A percentile compares a stretch with the other conserved stretches of the same genome.
These are phyloP conservation scores for Sebastes fasciatus DNA, from an alignment of 2,113 vertebrate species.

Conservation along the genomic window DNA sequence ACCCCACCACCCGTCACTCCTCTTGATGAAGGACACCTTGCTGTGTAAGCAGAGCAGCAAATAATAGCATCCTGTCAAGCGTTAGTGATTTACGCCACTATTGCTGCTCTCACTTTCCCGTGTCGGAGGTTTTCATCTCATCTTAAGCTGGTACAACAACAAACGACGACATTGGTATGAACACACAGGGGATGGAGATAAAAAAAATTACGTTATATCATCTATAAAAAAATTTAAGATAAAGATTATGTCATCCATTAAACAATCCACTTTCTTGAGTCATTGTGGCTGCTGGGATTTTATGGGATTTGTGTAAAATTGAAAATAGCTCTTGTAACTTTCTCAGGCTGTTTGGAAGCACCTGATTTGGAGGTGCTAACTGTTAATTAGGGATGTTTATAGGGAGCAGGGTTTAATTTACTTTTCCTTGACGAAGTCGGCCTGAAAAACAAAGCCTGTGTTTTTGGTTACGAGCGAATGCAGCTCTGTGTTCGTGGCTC, in stretches of 20 bases:
- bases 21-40: slow-evolving; percentile 23
- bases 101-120: slow-evolving; percentile 13
- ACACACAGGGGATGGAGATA: too few species aligned
- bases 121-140: not conserved
- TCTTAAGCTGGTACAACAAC: not conserved
- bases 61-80: not conserved
- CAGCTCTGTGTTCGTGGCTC: slow-evolving; percentile 19
- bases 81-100: not conserved
- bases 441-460: slow-evolving; percentile 29
- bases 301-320: slow-evolving; percentile 50
- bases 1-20: not conserved
- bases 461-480: slow-evolving; percentile 25
- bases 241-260: slow-evolving; percentile 3
- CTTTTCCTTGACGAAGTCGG: slow-evolving; percentile 64
- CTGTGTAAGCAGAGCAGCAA: slow-evolving; percentile 18
- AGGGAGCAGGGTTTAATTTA: slow-evolving; percentile 51
- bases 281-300: slow-evolving; percentile 29
- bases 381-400: slow-evolving; percentile 61
- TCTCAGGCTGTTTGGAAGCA: slow-evolving; percentile 50
- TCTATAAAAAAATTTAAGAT: too few species aligned
- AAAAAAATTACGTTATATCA: too few species aligned
- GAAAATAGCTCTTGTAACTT: slow-evolving; percentile 65
- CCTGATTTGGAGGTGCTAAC: slow-evolving; percentile 46
- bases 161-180: not conserved
- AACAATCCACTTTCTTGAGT: slow-evolving; percentile 5